Percentiles rank a stretch among this genome's conserved stretches.
Conservation (phyloP, 2,113 vertebrate genomes). For the Peromyscus californicus region DNA sequence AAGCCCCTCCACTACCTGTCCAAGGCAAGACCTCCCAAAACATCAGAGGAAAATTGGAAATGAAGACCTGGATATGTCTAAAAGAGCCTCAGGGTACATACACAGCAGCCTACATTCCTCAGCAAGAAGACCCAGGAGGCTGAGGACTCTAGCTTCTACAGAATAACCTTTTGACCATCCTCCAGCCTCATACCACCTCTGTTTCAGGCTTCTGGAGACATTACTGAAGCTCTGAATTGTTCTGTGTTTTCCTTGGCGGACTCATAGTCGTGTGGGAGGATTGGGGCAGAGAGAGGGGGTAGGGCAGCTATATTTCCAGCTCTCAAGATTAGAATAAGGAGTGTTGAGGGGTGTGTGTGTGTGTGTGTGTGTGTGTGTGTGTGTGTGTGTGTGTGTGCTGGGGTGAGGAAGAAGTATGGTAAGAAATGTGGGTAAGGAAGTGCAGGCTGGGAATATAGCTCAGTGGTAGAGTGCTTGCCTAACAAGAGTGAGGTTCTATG, state of each 20-base stretch:
- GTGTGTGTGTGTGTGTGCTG: not conserved
- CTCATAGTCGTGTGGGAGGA: not conserved
- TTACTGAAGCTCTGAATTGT: not conserved
- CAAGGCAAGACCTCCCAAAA: not conserved
- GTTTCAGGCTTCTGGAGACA: not conserved
- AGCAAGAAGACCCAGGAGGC: not conserved
- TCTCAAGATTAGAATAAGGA: not conserved
- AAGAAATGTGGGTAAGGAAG: not conserved
- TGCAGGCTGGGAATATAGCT: not conserved
- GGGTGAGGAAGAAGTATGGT: not conserved
- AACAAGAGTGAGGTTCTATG: not conserved
- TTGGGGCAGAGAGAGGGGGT: too few species aligned
- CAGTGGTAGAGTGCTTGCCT: not conserved
- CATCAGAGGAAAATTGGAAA: not conserved
- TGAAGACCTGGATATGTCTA: not conserved
- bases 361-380: not conserved
- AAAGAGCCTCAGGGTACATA: not conserved
- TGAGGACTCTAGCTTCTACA: not conserved
- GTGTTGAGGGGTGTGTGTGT: not conserved
- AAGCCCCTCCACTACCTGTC: conserved; percentile 31
- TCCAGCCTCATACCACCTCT: not conserved
- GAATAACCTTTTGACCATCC: not conserved
- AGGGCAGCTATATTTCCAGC: not conserved
- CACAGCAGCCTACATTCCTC: not conserved
- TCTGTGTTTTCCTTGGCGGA: conserved; percentile 32